phyloP scores from a whole-genome alignment of 2,113 vertebrate genomes.

The Macroglossus sobrinus region DNA sequence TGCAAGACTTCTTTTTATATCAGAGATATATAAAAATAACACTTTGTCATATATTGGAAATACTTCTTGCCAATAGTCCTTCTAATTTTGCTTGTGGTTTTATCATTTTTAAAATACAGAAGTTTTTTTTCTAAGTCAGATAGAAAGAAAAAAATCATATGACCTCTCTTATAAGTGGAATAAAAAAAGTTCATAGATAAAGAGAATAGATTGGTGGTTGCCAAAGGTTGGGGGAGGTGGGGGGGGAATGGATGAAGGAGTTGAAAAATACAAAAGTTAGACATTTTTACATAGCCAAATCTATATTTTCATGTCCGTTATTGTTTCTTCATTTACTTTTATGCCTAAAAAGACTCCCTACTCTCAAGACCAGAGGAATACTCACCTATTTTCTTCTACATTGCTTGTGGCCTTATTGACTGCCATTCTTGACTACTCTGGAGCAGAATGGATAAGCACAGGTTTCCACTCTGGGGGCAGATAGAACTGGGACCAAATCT shows the following conservation, averaged over 20 bases:
- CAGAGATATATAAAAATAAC: not conserved
- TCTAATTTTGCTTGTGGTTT: constrained; percentile 3
- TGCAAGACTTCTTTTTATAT: constrained; percentile 38
- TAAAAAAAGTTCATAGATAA: not conserved
- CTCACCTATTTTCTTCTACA: not conserved
- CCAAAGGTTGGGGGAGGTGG: not conserved
- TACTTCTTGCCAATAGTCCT: not conserved
- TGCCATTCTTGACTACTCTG: not conserved
- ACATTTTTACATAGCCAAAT: constrained; percentile 13
- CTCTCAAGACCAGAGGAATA: not conserved
- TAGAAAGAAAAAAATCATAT: not conserved
- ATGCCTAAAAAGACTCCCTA: not conserved
- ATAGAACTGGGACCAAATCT: not conserved
- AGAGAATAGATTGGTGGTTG: not conserved
- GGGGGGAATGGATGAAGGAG: not conserved
- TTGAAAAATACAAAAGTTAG: not conserved
- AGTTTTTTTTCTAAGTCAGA: not conserved
- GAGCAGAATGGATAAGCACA: not conserved
- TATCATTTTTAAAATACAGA: constrained; percentile 19
- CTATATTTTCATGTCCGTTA: not conserved
- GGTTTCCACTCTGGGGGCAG: not conserved
- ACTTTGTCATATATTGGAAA: not conserved
- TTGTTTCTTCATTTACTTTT: constrained; percentile 20
- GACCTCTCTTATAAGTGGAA: not conserved
- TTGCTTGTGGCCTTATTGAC: constrained; percentile 1